Base-by-base conservation (phyloP, 2,888 invertebrate genomes). In the Lysandra coridon region DNA sequence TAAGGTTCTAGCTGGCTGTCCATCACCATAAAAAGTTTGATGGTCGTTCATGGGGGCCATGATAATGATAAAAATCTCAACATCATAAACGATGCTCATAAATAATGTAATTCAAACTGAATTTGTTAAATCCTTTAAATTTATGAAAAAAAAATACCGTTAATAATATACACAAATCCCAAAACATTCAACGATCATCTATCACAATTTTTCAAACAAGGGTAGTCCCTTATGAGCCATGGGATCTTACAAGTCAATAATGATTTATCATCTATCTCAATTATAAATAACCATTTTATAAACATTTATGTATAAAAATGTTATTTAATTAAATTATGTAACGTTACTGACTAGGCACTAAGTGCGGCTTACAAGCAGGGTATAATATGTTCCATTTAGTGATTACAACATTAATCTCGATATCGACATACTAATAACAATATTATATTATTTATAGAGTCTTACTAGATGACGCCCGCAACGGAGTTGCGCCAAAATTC, bases 1-100 rank as follows among this genome's bases (percentile, higher is more conserved):
- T 69, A 69, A 37, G 69, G 33, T 37, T 69, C 69, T 69, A 69
- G 69, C 69, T 33, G 30, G 30, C 33, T 69, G 69, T 69, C 69
- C 69, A 69, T 69, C 69, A 69, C 33, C 69, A 69, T 69, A 69
- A 69, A 69, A 69, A 69, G 17, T 69, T 69, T 69, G 33, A 69
- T 69, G 69, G 33, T 14, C 14, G 5, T 64, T 30, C 64, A 69
- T 69, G 69, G 33, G 69, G 33, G 17, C 33, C 33, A 69, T 69
- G 4, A 69, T 37, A 37, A 64, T 64, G 12, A 64, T 30, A 69
- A 30, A 17, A 69, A 69, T 69, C 69, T 64, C 33, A 37, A 5
- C 14, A 17, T 1, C 69, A 33, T 69, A 37, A 69, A 69, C 69
- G 69, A 69, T 69, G 4, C 33, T 69, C 12, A 69, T 49, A 49